Evolutionary conservation across 1,140 invertebrate species (phyloP).

Genomic region (Diuraphis noxia): DNA sequence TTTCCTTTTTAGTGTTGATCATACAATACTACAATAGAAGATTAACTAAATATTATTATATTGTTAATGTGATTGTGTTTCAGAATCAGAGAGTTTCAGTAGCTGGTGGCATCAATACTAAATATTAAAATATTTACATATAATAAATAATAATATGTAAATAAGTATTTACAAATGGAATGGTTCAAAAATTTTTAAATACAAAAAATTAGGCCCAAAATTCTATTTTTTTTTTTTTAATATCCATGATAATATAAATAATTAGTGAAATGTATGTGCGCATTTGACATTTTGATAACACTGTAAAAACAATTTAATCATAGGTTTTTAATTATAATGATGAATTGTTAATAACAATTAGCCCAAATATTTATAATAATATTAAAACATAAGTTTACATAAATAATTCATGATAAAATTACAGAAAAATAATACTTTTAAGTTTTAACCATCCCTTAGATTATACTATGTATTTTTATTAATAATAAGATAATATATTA

Average conservation of each 20-base stretch:
- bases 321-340: neutral
- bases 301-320: no score
- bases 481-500: neutral
- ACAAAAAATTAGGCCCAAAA: neutral
- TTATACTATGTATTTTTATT: neutral
- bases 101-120: neutral
- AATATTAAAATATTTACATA: neutral
- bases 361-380: neutral
- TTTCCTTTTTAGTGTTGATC: neutral
- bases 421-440: neutral
- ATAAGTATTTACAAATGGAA: slow-evolving; percentile 5
- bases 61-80: neutral
- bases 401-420: slow-evolving; percentile 6
- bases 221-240: neutral
- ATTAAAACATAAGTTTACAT: neutral
- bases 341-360: slow-evolving; percentile 13
- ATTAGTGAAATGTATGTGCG: neutral
- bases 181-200: neutral
- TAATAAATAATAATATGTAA: neutral
- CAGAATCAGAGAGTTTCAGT: neutral
- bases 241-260: neutral
- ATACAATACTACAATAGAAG: neutral
- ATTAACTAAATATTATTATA: neutral
- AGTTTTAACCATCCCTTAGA: neutral
- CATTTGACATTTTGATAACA: neutral